phyloP scores from a whole-genome alignment of 2,888 invertebrate genomes.

The Steinernema carpocapsae region DNA sequence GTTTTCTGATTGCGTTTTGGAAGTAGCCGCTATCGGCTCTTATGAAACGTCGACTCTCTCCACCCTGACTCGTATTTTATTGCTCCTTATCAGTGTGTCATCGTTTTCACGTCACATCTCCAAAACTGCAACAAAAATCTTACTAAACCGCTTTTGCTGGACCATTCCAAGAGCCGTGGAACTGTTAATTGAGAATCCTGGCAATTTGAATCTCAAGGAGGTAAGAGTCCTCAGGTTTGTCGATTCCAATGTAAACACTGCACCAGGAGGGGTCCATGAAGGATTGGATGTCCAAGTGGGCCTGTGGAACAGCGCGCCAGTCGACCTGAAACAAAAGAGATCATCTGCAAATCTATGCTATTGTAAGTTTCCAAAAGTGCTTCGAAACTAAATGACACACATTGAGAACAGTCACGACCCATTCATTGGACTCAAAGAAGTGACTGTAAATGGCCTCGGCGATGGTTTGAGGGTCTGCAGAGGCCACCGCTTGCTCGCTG shows the following conservation, averaged over 20 bases:
- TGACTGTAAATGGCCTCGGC: slow-evolving; percentile 1
- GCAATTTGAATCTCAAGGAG: slow-evolving; percentile 29
- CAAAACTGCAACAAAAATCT: not conserved
- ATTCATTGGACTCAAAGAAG: not conserved
- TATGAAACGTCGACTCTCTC: too few relatives aligned
- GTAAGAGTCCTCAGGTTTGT: not conserved
- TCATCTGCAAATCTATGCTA: too few relatives aligned
- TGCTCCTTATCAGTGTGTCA: slow-evolving; percentile 2
- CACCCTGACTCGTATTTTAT: too few relatives aligned
- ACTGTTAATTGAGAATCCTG: not conserved
- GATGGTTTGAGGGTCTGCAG: not conserved
- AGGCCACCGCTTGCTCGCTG: not conserved
- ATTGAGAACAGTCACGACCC: slow-evolving; percentile 27
- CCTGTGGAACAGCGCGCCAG: slow-evolving; percentile 10
- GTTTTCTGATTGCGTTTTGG: too few relatives aligned
- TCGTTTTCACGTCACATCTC: not conserved
- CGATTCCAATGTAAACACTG: slow-evolving; percentile 28
- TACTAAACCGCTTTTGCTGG: not conserved
- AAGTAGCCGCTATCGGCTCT: too few relatives aligned
- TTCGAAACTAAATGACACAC: too few relatives aligned
- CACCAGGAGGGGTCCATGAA: slow-evolving; percentile 21
- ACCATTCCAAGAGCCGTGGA: not conserved
- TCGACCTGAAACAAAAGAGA: slow-evolving; percentile 5
- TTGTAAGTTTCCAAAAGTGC: too few relatives aligned
- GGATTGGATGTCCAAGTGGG: slow-evolving; percentile 1